Evolutionary conservation across 64 coral and sea anemone species (phyloP).

Genomic region (Stichodactyla mertensii): DNA sequence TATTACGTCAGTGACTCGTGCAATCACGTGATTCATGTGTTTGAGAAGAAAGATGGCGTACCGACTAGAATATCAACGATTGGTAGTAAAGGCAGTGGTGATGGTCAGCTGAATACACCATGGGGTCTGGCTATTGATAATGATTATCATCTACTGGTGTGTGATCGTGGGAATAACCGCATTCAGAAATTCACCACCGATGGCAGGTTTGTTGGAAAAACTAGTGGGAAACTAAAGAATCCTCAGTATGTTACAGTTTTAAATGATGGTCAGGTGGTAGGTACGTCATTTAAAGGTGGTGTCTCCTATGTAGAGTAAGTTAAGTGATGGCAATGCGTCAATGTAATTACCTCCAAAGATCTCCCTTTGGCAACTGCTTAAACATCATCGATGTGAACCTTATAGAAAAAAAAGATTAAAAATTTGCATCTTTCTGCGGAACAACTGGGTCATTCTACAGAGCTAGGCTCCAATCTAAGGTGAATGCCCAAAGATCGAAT

Average conservation of each 20-base stretch:
- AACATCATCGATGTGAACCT: too few species aligned
- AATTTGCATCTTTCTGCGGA: too few species aligned
- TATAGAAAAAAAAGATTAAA: too few species aligned
- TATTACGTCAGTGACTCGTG: not conserved
- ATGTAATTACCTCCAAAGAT: too few species aligned
- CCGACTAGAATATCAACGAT: not conserved
- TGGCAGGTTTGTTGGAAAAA: not conserved
- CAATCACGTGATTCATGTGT: not conserved
- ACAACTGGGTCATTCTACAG: too few species aligned
- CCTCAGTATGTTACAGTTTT: not conserved
- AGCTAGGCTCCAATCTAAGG: too few species aligned
- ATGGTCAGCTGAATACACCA: not conserved
- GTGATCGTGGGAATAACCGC: not conserved
- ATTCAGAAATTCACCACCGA: slow-evolving; percentile 11
- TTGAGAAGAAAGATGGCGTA: not conserved
- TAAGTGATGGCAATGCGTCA: too few species aligned
- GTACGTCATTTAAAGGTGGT: not conserved
- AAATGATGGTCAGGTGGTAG: not conserved
- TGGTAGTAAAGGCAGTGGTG: not conserved
- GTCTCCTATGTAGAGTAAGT: not conserved
- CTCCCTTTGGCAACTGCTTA: too few species aligned
- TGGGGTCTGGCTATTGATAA: not conserved
- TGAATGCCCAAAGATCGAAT: too few species aligned
- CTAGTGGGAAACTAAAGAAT: not conserved
- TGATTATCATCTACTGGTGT: not conserved